Base-by-base conservation (phyloP, 2,888 invertebrate species). In the Lampropteryx suffumata region DNA sequence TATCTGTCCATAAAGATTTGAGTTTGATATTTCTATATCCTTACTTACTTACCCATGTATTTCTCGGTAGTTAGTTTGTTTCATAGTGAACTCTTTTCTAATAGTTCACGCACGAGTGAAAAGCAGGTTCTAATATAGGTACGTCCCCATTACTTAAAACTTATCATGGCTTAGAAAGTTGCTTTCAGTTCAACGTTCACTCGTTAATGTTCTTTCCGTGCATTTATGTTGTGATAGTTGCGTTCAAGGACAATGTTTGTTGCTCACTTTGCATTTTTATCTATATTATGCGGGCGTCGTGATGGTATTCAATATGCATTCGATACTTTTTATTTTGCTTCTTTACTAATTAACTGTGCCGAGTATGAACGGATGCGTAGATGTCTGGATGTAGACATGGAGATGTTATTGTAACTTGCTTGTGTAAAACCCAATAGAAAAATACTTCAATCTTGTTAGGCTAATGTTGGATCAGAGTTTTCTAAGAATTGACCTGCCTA, bases 131-230 rank as follows among this genome's bases (percentile, higher is more conserved):
- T 37, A n/a, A n/a, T n/a, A 45, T 47, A 35, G 37, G 27, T 36
- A 43, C 49, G 42, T 50, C 33, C 28, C 39, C 48, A 48, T 49
- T 48, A 53, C 53, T 53, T 53, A 48, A 53, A 49, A 35, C 44
- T 53, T 53, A 53, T 53, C 53, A 41, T 36, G 44, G 62, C 69
- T 73, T 82, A 82, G 85, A 84, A 84, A 85, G 84, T 79, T 73
- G 40, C 53, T 41, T 53, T 64, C 66, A 68, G 84, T 82, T 82
- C 79, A 71, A 72, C 63, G 48, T 65, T 66, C 70, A 73, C 76
- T 72, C 71, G 65, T 71, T 73, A 71, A 82, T 78, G 74, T 73
- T 79, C 71, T 71, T 71, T 71, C 48, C 39, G 29, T 26, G 34
- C 34, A 49, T 44, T 48, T 29, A 39, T 11, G 14, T 34, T 47